Conservation (phyloP, 2,888 invertebrate genomes). For the Cheilosia variabilis region DNA sequence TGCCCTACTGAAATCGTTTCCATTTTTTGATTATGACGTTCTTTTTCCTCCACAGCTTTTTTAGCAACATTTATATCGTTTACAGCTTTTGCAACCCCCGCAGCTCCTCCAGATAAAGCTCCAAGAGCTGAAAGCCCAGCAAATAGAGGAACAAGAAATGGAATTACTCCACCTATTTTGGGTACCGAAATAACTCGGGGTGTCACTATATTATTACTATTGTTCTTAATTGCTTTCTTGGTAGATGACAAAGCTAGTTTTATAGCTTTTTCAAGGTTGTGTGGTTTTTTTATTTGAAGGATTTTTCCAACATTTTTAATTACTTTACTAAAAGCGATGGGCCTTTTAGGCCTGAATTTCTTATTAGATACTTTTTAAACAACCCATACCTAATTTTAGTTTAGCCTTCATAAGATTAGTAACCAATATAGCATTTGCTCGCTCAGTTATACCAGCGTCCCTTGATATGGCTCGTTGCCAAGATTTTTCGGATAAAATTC, state of each 20-base stretch:
- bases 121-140: background rate
- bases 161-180: constrained; percentile 78
- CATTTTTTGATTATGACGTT: constrained; percentile 78
- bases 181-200: constrained; percentile 79
- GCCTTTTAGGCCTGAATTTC: too few relatives aligned
- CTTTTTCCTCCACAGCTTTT: constrained; percentile 78
- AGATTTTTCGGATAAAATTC: constrained; percentile 50
- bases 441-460: constrained; percentile 50
- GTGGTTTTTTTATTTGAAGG: constrained; percentile 43
- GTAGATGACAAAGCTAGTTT: constrained; percentile 55
- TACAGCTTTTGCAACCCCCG: background rate
- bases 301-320: too few relatives aligned
- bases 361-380: too few relatives aligned
- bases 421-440: constrained; percentile 37
- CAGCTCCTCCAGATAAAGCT: background rate
- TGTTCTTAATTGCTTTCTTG: constrained; percentile 10
- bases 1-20: constrained; percentile 75
- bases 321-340: too few relatives aligned
- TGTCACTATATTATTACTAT: constrained; percentile 53
- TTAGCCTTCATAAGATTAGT: constrained; percentile 66
- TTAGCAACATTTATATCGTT: background rate
- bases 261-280: constrained; percentile 60
- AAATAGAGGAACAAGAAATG: constrained; percentile 40
- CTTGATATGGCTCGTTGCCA: constrained; percentile 57
- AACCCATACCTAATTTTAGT: constrained; percentile 2